Conservation (phyloP, 2,888 invertebrate genomes). For the Dryocosmus kuriphilus region DNA sequence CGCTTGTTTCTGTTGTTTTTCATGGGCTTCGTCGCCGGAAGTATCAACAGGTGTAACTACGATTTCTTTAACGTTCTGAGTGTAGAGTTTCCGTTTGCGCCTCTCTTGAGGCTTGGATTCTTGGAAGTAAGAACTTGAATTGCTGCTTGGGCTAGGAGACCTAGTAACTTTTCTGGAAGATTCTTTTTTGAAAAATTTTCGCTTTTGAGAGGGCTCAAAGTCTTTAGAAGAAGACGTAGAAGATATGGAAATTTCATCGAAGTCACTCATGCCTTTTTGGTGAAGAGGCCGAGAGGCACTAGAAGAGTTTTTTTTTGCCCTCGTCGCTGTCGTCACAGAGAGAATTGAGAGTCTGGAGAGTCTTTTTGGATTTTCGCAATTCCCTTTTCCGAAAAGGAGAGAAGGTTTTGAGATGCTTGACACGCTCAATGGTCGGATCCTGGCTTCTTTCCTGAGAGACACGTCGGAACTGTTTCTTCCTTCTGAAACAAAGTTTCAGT, state of each 20-base stretch:
- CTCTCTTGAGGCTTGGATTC: conserved; percentile 19
- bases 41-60: neutral
- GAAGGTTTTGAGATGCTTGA: conserved; percentile 40
- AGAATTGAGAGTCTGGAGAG: conserved; percentile 50
- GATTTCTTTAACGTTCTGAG: conserved; percentile 38
- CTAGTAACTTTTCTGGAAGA: neutral
- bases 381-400: conserved; percentile 49
- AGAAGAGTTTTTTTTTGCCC: conserved; percentile 16
- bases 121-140: neutral
- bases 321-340: conserved; percentile 46
- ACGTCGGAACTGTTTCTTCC: conserved; percentile 55
- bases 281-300: neutral
- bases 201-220: neutral
- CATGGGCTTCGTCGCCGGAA: neutral
- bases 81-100: conserved; percentile 45
- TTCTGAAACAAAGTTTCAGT: conserved; percentile 70
- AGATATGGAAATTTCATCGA: neutral
- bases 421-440: neutral
- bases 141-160: neutral
- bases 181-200: neutral
- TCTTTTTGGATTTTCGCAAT: conserved; percentile 38
- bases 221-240: neutral
- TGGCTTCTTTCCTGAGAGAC: conserved; percentile 14
- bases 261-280: neutral
- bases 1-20: neutral